Evolutionary conservation across 1,140 invertebrate species (phyloP), one percentile per base, ranked within the genome.

Genomic region (Chelonus insularis): DNA sequence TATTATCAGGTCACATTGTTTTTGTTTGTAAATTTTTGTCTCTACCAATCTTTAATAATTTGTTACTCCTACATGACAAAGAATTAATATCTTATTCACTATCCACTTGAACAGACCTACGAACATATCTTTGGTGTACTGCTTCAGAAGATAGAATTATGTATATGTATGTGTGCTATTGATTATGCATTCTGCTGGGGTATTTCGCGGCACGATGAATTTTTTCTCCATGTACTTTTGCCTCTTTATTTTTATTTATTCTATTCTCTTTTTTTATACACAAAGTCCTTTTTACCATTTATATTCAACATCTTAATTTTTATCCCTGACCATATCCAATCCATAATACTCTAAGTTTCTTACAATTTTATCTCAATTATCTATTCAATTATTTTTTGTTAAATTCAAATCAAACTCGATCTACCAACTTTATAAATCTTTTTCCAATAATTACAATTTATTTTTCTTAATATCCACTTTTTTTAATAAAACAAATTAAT

Each of bases 71-170:
- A 55, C 29, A 57, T 6, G 23, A 55, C 37, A 29, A 47, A 61
- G 6, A 47, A 51, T 51, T 34, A 52, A 64, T 57, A 64, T 60
- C 63, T 64, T 64, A 62, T 43, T 50, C 50, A 63, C 54, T 62
- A 64, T 57, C 48, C 63, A 63, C 55, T 68, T 16, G 61, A 70
- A 64, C 67, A 65, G 66, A 60, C 68, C 65, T 70, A 68, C 68
- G 62, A 72, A 70, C 64, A 67, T 67, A 63, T 76, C 74, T 76
- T 76, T 76, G 74, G 74, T 74, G 72, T 73, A 73, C 67, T 72
- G 72, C 69, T 71, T 69, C 64, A 59, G 60, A 51, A 41, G 50
- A 57, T 57, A 63, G 48, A 57, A 47, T 57, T 67, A 66, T 66
- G 56, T 65, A 66, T 62, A 54, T 60, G 64, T 67, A 68, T 68